Percentiles rank a stretch among this genome's conserved stretches.
Evolutionary conservation across 2,888 invertebrate species (phyloP).

Genomic region (Frankliniella fusca): DNA sequence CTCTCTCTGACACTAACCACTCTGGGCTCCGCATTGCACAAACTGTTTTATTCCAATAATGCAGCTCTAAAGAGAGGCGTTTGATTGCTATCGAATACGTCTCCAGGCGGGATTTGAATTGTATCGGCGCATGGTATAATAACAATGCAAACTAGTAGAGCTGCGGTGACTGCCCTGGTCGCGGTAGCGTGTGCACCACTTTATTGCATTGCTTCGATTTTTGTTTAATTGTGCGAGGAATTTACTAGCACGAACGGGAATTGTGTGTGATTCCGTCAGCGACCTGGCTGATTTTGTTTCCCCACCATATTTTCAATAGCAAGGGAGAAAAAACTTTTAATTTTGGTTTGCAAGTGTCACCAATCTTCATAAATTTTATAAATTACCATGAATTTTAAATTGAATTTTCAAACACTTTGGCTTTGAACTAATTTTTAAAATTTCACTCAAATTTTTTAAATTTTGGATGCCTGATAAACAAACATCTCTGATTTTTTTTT

Average conservation of each 20-base stretch:
- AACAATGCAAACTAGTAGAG: background rate
- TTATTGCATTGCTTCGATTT: background rate
- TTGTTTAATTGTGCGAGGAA: background rate
- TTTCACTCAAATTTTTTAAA: background rate
- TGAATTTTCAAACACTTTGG: background rate
- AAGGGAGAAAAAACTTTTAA: no score
- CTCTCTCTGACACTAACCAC: no score
- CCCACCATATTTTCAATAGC: no score
- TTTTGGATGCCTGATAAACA: background rate
- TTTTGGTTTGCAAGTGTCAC: no score
- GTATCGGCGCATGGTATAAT: background rate
- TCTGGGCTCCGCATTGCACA: no score
- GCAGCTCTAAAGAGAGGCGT: background rate
- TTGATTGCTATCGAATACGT: background rate
- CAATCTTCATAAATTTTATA: no score
- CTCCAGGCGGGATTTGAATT: background rate
- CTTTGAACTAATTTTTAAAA: no score
- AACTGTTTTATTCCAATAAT: background rate
- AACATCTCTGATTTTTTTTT: no score
- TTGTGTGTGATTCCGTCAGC: no score
- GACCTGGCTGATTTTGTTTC: background rate
- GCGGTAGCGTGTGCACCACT: background rate
- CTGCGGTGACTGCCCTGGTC: background rate
- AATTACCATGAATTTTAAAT: no score
- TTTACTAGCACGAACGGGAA: no score